Conservation (phyloP, 2,797 vertebrate genomes). For the Sebastes iracundus region DNA sequence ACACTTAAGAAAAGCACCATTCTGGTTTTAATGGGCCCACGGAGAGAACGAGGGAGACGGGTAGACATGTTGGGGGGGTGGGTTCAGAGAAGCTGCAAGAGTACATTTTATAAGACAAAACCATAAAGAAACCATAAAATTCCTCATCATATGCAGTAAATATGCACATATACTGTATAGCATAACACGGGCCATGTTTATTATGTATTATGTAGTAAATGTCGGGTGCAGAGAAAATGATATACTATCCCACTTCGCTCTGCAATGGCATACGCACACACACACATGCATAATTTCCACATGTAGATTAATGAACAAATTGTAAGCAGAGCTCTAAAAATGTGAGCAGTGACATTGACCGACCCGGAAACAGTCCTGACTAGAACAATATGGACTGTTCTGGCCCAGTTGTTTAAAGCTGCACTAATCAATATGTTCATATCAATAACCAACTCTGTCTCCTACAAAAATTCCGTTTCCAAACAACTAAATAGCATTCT, state of each 20-base stretch:
- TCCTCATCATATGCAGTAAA: neutral
- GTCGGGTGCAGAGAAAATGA: neutral
- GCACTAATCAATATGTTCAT: too few relatives aligned
- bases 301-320: neutral
- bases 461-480: too few relatives aligned
- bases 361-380: neutral
- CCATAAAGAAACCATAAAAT: conserved; percentile 1
- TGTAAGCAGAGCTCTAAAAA: neutral
- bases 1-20: conserved; percentile 11
- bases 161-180: neutral
- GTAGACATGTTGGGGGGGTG: neutral
- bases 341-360: neutral
- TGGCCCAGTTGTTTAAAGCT: neutral
- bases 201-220: neutral
- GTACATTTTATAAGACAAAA: conserved; percentile 5
- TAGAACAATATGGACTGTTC: neutral
- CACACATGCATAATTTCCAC: neutral
- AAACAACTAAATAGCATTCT: too few relatives aligned
- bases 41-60: neutral
- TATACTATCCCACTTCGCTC: neutral
- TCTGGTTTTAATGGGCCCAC: conserved; percentile 42
- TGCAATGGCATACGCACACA: neutral
- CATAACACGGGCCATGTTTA: neutral
- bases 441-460: too few relatives aligned
- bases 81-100: neutral